Evolutionary conservation across 1,140 invertebrate genomes (phyloP), one percentile per base, ranked within the genome.

Genomic region (Leucophenga varia): DNA sequence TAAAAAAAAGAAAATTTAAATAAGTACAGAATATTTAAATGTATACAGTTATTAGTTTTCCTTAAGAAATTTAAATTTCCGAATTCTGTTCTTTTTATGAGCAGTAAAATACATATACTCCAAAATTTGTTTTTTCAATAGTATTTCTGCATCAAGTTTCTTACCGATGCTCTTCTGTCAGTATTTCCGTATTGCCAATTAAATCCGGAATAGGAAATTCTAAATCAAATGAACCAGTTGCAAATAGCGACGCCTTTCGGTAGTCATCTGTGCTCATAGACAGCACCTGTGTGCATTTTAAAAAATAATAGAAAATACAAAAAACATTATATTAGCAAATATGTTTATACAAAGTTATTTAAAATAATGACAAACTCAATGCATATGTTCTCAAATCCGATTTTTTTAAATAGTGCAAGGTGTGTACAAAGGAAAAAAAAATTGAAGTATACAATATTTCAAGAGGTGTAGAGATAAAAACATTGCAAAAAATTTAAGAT

Each of bases 181-280:
- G 79, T 57, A 97, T 93, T 76, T 94, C 91, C 12, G 91, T 93
- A 38, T 80, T 81, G 22, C 89, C 90, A 49, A 91, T 84, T 46
- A 97, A 80, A 64, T 97, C 94, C 2, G 94, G 94, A 42, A 94
- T 82, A 52, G 87, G 87, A 36, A 91, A 80, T 57, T 94, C 91
- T 64, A 90, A 80, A 76, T 94, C 90, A 52, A 93, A 77, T 43
- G 88, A 91, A 63, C 84, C 85, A 53, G 85, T 87, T 34, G 86
- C 84, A 77, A 91, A 91, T 6, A 93, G 81, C 21, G 73, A 74
- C 37, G 89, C 88, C 75, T 88, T 82, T 45, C 90, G 84, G 54
- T 92, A 80, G 78, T 93, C 90, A 79, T 93, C 91, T 65, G 63
- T 74, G 78, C 87, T 91, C 88, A 93, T 91, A 74, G 90, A 91